Evolutionary conservation across 2,797 vertebrate species (phyloP), one percentile per base, ranked within the genome.

Genomic region (Pseudochirops cupreus): DNA sequence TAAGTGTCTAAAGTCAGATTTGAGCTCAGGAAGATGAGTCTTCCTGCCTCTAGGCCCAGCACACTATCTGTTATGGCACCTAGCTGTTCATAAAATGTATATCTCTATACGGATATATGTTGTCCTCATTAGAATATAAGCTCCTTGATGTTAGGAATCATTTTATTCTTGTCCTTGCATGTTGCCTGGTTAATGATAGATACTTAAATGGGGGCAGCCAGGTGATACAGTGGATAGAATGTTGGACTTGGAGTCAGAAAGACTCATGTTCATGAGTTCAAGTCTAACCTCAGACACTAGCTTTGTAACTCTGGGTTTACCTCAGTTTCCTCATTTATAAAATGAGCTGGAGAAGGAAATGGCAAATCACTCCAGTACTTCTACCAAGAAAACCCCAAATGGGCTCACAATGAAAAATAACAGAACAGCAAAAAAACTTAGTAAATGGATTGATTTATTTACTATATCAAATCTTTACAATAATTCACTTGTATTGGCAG

Each of bases 391-490:
- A 11, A 59, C 11, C 10, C 58, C 29, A 59, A 31, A 31, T 59
- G 29, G 29, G 10, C 0, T 59, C n/a, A 74, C 16, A n/a, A 39
- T 7, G 67, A 74, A 39, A 39, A 74, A 39, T 74, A 1, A 39
- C 67, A n/a, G 26, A 33, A 67, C 28, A 59, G 29, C 62, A 67
- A 33, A 67, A 28, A 74, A 74, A n/a, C 33, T 39, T n/a, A 74
- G 62, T 74, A 74, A n/a, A 53, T 6, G 92, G n/a, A 21, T 94
- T 94, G 21, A 46, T 92, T 93, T 94, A 94, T 95, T 31, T 96
- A 91, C 31, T 13, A 89, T 82, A 96, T 95, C 89, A 96, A 46
- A 92, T 94, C 26, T 39, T 95, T 95, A 82, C 18, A 93, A 93
- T 93, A 6, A 95, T 62, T 93, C 58, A 55, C 52, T 26, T 56